Evolutionary conservation across 2,797 vertebrate genomes (phyloP), one percentile per base, ranked within the genome.

Genomic region (Pseudomugil gertrudae): DNA sequence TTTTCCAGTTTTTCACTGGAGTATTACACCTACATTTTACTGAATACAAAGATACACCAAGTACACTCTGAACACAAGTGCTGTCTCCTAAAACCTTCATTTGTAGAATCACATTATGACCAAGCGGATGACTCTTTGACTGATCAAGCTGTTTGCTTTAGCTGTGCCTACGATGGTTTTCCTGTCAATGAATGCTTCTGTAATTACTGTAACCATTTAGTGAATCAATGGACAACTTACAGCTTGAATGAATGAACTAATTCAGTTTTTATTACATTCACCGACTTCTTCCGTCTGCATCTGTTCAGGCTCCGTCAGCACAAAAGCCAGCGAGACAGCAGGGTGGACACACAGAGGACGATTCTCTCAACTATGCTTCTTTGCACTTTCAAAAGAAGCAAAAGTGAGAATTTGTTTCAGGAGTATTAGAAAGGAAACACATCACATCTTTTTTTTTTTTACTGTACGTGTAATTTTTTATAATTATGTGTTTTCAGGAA

Each of bases 361-460:
- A 70, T 5, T 56, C 63, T 3, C 66, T 87, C 30, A 83, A 77
- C 76, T 88, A 87, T 3, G 54, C 78, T 4, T 74, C 72, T 56
- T 9, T 89, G 23, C 30, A 85, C 17, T 86, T 91, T 69, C 55
- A 8, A 19, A 62, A 80, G 8, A 55, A 38, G 54, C 9, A 73
- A 23, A 79, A 58, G 86, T 91, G 50, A 87, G 80, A 66, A 15
- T 66, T 57, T 5, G 0, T 38, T 67, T 45, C 27, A 10, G 4
- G 57, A 36, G 6, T 17, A 21, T 35, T 0, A 26, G 1, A 9
- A 2, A 24, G 21, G 5, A n/a, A 66, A 6, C 50, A 29, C 29
- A 29, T 29, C 8, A 32, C n/a, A n/a, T n/a, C n/a, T n/a, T n/a
- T n/a, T 11, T 1, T 47, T 3, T 9, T 26, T 1, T 58, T 19